These are phyloP conservation scores for Drosophila pseudoobscura DNA, from an alignment of 1,140 invertebrate genomes.

Conservation along the genomic window DNA sequence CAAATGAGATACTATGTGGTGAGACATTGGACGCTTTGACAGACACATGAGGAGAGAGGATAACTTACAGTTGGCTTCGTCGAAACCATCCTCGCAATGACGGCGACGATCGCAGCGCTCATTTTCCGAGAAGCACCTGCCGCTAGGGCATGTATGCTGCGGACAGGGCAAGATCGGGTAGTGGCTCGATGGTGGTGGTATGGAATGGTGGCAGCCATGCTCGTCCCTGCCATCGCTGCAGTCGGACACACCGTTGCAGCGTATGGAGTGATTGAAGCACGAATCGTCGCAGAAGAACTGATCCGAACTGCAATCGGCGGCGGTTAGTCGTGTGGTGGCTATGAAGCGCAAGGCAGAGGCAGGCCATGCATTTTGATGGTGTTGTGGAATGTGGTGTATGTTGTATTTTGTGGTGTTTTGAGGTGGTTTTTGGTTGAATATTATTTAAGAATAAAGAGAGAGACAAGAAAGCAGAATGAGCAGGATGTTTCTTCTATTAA, in stretches of 20 bases:
- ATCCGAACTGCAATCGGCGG: constrained; percentile 83
- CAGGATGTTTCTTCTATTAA: constrained; percentile 21
- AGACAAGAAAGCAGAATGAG: constrained; percentile 58
- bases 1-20: not conserved
- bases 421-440: not conserved
- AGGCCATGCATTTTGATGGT: constrained; percentile 27
- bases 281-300: constrained; percentile 83
- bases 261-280: constrained; percentile 83
- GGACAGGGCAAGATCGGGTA: constrained; percentile 57
- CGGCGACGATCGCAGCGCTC: constrained; percentile 85
- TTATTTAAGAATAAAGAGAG: constrained; percentile 39
- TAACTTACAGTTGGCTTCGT: constrained; percentile 86
- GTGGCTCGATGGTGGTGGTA: constrained; percentile 7
- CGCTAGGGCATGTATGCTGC: constrained; percentile 72
- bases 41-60: constrained; percentile 10
- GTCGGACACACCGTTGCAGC: constrained; percentile 84
- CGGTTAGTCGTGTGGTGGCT: constrained; percentile 60
- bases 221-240: constrained; percentile 85
- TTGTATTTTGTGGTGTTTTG: constrained; percentile 7
- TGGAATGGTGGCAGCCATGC: constrained; percentile 53
- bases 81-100: constrained; percentile 87
- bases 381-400: constrained; percentile 20
- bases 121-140: constrained; percentile 68
- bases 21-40: not conserved
- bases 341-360: constrained; percentile 23